phyloP scores from a whole-genome alignment of 1,140 invertebrate genomes.

The Zaprionus nigranus region DNA sequence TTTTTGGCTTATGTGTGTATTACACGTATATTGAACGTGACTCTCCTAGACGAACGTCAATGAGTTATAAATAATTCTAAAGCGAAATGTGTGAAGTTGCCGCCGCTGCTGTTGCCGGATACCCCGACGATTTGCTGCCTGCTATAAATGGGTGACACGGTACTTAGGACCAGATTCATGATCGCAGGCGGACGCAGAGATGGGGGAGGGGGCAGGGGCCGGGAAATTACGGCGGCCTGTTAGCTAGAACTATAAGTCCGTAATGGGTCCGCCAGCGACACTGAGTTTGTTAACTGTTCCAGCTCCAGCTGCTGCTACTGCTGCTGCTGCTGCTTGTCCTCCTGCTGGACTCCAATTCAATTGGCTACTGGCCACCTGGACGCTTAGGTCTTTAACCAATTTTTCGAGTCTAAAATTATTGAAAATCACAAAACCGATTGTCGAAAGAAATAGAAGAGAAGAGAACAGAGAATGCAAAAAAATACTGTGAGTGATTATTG shows the following conservation, averaged over 20 bases:
- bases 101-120: conserved; percentile 20
- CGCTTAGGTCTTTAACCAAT: conserved; percentile 80
- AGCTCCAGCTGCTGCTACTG: conserved; percentile 19
- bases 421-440: conserved; percentile 9
- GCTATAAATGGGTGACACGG: conserved; percentile 73
- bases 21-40: conserved; percentile 22
- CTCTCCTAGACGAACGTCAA: conserved; percentile 56
- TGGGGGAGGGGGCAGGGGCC: neutral
- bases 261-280: conserved; percentile 74
- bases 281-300: conserved; percentile 55
- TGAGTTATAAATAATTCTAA: conserved; percentile 73
- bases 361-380: conserved; percentile 53
- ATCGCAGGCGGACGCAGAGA: conserved; percentile 7
- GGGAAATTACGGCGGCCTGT: conserved; percentile 27
- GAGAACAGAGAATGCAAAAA: conserved; percentile 66
- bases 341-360: conserved; percentile 43
- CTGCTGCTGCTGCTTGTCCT: conserved; percentile 2
- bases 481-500: conserved; percentile 53
- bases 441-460: conserved; percentile 52
- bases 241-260: conserved; percentile 84
- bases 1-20: conserved; percentile 36
- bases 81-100: conserved; percentile 56
- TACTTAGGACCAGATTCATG: conserved; percentile 16
- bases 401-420: conserved; percentile 77
- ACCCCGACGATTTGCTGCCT: conserved; percentile 34